These are phyloP conservation scores for Spongia lamella DNA, from an alignment of 37 sponge, comb jelly and placozoan genomes.

Conservation along the genomic window DNA sequence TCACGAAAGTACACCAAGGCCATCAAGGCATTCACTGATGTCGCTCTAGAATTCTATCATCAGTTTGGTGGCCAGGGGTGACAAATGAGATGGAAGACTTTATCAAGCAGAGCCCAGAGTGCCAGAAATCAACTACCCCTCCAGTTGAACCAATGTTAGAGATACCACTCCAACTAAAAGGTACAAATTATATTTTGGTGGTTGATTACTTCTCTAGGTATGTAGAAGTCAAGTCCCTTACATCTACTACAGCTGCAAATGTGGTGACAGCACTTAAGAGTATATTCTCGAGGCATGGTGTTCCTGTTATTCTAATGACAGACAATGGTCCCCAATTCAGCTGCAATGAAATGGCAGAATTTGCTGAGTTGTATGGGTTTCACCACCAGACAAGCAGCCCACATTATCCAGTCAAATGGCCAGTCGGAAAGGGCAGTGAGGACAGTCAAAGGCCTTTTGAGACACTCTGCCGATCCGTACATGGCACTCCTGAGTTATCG, in stretches of 20 bases:
- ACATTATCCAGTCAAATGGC: conserved; percentile 25
- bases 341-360: conserved; percentile 1
- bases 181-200: conserved; percentile 1
- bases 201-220: conserved; percentile 23
- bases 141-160: too few relatives aligned
- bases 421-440: conserved; percentile 4
- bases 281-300: conserved; percentile 19
- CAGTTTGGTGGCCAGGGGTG: too few relatives aligned
- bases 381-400: conserved; percentile 27
- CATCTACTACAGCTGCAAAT: conserved; percentile 13
- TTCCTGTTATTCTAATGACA: conserved; percentile 11
- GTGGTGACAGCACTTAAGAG: conserved; percentile 5
- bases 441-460: conserved; percentile 2
- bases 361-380: conserved; percentile 11
- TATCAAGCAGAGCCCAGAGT: too few relatives aligned
- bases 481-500: conserved; percentile 15
- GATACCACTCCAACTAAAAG: conserved; percentile 1
- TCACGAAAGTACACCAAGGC: too few relatives aligned
- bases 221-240: neutral
- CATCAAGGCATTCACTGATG: too few relatives aligned
- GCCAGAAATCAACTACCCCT: too few relatives aligned
- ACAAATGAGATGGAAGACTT: too few relatives aligned
- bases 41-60: too few relatives aligned
- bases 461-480: neutral
- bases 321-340: conserved; percentile 31